phyloP scores from a whole-genome alignment of 92 coral and sea anemone species.

The Siderastrea radians region DNA sequence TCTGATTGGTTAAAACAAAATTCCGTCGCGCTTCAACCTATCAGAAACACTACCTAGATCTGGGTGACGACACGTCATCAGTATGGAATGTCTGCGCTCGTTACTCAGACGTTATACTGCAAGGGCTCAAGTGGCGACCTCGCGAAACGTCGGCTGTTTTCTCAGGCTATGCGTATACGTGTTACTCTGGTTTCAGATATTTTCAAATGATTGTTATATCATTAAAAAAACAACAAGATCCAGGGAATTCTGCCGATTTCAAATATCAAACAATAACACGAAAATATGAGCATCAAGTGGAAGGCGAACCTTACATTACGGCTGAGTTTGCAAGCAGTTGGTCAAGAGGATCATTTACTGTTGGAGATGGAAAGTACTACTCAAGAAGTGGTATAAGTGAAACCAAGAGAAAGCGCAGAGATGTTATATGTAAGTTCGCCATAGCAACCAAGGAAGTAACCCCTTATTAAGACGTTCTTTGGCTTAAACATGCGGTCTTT shows the following conservation, averaged over 20 bases:
- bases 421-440: conserved; percentile 16
- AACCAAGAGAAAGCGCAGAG: conserved; percentile 42
- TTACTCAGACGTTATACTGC: too few relatives aligned
- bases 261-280: neutral
- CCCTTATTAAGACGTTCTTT: too few relatives aligned
- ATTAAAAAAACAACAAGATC: neutral
- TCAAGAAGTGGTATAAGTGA: conserved; percentile 1
- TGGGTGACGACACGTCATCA: too few relatives aligned
- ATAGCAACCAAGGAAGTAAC: neutral
- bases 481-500: too few relatives aligned
- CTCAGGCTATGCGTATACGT: too few relatives aligned
- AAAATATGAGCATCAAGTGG: conserved; percentile 6
- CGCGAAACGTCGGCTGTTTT: too few relatives aligned
- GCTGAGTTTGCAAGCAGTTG: conserved; percentile 36
- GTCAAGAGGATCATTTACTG: conserved; percentile 5
- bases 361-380: conserved; percentile 54
- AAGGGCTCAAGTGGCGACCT: too few relatives aligned
- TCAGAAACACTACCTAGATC: too few relatives aligned
- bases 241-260: neutral
- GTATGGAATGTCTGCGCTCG: too few relatives aligned
- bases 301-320: conserved; percentile 69
- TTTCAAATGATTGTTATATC: conserved; percentile 49
- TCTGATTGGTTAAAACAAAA: too few relatives aligned
- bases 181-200: conserved; percentile 40
- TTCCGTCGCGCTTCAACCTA: too few relatives aligned